phyloP scores from a whole-genome alignment of 2,113 vertebrate species.

The Oryctolagus cuniculus region mOryCun1.1 NC_091437.1:50915001-50915500 shows the following conservation, averaged over 20 bases:
- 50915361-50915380: neutral
- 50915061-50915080: neutral
- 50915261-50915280: neutral
- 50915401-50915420: neutral
- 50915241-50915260: too few relatives aligned
- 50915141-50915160: neutral
- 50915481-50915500: neutral
- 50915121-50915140: constrained; percentile 29
- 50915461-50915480: neutral
- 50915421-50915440: neutral
- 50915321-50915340: constrained; percentile 17
- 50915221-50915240: neutral
- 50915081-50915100: neutral
- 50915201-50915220: neutral
- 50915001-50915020: neutral
- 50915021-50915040: neutral
- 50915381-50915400: neutral
- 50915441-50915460: neutral
- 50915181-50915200: neutral
- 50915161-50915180: neutral
- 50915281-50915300: neutral
- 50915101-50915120: neutral
- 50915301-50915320: neutral
- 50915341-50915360: constrained; percentile 27
- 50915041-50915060: neutral